These are phyloP conservation scores for Melanostoma scalare DNA, from an alignment of 2,888 invertebrate genomes.

Conservation along the genomic window DNA sequence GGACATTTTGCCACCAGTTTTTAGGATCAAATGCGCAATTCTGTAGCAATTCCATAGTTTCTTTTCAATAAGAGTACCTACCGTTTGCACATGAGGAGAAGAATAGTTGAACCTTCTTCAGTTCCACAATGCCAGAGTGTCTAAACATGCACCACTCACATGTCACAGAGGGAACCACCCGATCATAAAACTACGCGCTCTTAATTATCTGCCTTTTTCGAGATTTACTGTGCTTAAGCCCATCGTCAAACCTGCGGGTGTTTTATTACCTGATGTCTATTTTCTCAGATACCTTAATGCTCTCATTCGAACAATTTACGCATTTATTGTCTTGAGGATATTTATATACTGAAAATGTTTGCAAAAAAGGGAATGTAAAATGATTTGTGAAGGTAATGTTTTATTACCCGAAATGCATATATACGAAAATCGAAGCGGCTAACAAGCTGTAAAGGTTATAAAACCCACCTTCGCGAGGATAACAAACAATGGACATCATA, in stretches of 20 bases:
- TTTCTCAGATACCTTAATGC: neutral
- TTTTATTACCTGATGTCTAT: neutral
- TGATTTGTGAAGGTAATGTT: neutral
- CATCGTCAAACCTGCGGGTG: slow-evolving; percentile 2
- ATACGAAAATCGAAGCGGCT: slow-evolving; percentile 14
- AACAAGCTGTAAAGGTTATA: slow-evolving; percentile 31
- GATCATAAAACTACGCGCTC: neutral
- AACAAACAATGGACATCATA: slow-evolving; percentile 23
- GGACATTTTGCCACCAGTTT: too few species aligned
- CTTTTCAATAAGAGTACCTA: too few species aligned
- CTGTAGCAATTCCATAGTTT: too few species aligned
- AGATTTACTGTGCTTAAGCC: slow-evolving; percentile 11
- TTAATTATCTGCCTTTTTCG: neutral
- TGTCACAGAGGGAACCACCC: neutral
- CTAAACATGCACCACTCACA: too few species aligned
- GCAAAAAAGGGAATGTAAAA: neutral
- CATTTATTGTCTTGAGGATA: slow-evolving; percentile 33
- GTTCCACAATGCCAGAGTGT: too few species aligned
- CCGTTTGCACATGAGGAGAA: too few species aligned
- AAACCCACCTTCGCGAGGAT: slow-evolving; percentile 26
- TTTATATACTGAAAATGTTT: neutral
- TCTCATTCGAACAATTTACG: slow-evolving; percentile 5
- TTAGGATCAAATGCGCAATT: too few species aligned
- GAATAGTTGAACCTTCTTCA: too few species aligned
- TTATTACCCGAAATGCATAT: slow-evolving; percentile 1